These are phyloP conservation scores for Siniperca chuatsi DNA, from an alignment of 2,113 vertebrate genomes.

Conservation along the genomic window DNA sequence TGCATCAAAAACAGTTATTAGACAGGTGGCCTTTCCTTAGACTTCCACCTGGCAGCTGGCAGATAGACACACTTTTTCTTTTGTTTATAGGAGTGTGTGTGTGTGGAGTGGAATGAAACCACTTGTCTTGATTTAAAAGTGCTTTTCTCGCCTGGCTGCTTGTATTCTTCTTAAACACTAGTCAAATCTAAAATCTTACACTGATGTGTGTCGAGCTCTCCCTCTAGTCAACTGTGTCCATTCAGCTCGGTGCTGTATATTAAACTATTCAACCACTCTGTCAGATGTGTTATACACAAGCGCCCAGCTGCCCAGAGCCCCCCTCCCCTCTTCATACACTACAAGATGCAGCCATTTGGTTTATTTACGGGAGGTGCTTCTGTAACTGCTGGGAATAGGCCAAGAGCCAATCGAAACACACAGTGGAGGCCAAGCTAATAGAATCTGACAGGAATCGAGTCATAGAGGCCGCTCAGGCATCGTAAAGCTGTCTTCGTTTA, in stretches of 20 bases:
- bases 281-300: slow-evolving; percentile 65
- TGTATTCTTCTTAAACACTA: slow-evolving; percentile 58
- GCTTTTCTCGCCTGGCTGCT: slow-evolving; percentile 43
- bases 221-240: slow-evolving; percentile 44
- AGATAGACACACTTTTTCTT: slow-evolving; percentile 53
- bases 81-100: slow-evolving; percentile 45
- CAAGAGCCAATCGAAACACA: slow-evolving; percentile 74
- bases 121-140: slow-evolving; percentile 73
- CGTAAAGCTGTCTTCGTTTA: slow-evolving; percentile 81
- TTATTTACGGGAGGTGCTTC: slow-evolving; percentile 79
- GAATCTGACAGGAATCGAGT: slow-evolving; percentile 80
- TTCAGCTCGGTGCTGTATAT: slow-evolving; percentile 56
- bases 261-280: slow-evolving; percentile 66
- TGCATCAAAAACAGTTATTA: slow-evolving; percentile 71
- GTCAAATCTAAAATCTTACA: slow-evolving; percentile 63
- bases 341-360: slow-evolving; percentile 74
- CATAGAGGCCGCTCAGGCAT: slow-evolving; percentile 71
- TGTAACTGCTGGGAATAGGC: slow-evolving; percentile 74
- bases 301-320: slow-evolving; percentile 12
- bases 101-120: slow-evolving; percentile 50
- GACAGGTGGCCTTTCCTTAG: slow-evolving; percentile 75
- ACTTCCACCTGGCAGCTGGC: slow-evolving; percentile 76
- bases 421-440: slow-evolving; percentile 73
- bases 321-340: slow-evolving; percentile 49
- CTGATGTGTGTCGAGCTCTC: slow-evolving; percentile 53